These are phyloP conservation scores for Drosophila carrolli DNA, from an alignment of 1,140 invertebrate species.

Conservation along the genomic window DNA sequence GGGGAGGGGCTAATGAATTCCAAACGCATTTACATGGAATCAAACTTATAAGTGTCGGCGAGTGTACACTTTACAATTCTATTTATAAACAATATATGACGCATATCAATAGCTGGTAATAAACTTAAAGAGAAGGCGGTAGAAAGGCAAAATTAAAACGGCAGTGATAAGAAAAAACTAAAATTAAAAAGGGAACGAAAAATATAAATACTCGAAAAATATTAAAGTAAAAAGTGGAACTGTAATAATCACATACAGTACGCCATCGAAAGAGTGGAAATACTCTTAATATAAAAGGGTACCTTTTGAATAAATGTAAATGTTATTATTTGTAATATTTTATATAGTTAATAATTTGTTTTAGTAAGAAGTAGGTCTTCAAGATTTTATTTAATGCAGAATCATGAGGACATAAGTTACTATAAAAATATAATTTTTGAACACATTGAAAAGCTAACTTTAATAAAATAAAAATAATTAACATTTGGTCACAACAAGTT, in stretches of 20 bases:
- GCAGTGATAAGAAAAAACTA: slow-evolving; percentile 52
- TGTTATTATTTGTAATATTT: too few relatives aligned
- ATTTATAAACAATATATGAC: slow-evolving; percentile 72
- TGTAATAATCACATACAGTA: not conserved
- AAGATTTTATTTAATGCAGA: too few relatives aligned
- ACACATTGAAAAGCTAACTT: too few relatives aligned
- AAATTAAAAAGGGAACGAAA: slow-evolving; percentile 6
- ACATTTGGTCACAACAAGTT: not conserved
- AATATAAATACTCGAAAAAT: not conserved
- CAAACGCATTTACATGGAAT: slow-evolving; percentile 35
- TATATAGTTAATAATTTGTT: not conserved
- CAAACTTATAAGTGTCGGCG: not conserved
- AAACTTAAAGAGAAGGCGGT: slow-evolving; percentile 22
- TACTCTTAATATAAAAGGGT: too few relatives aligned
- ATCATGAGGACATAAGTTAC: too few relatives aligned
- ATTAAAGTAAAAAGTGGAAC: slow-evolving; percentile 13
- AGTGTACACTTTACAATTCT: slow-evolving; percentile 41
- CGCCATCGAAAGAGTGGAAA: not conserved
- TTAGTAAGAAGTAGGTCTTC: not conserved
- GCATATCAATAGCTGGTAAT: slow-evolving; percentile 49
- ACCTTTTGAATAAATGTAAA: too few relatives aligned
- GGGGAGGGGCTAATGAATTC: slow-evolving; percentile 12
- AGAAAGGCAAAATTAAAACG: slow-evolving; percentile 34
- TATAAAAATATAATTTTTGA: too few relatives aligned
- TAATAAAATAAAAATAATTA: not conserved